Conservation (phyloP, 30 jellyfish, hydroid and myxozoan genomes). For the Rhopilema esculentum region DNA sequence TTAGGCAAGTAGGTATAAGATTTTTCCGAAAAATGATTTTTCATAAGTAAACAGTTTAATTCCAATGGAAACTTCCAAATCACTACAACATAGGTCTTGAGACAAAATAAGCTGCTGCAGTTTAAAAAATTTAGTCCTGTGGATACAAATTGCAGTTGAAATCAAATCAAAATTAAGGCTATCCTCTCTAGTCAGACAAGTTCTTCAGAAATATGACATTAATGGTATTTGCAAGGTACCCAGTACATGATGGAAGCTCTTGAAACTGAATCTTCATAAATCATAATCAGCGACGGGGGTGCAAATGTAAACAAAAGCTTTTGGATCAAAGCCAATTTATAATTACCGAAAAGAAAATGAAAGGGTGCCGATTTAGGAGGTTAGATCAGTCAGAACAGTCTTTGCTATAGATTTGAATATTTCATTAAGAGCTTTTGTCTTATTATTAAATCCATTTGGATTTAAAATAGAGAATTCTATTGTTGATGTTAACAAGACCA, state of each 20-base stretch:
- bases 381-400: not conserved
- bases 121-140: too few species aligned
- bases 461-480: not conserved
- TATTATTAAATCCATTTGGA: not conserved
- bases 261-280: constrained; percentile 16
- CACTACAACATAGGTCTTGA: too few species aligned
- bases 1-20: too few species aligned
- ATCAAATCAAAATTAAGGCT: too few species aligned
- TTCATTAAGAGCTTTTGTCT: not conserved
- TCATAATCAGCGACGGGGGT: constrained; percentile 31
- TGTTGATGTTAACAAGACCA: not conserved
- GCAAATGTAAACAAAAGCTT: not conserved
- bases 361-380: constrained; percentile 10
- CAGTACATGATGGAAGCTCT: constrained; percentile 18
- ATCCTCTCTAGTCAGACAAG: not conserved
- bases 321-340: constrained; percentile 20
- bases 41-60: too few species aligned
- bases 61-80: too few species aligned
- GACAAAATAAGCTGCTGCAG: too few species aligned
- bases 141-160: too few species aligned
- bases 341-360: not conserved
- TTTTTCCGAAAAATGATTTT: too few species aligned
- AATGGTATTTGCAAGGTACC: not conserved
- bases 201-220: constrained; percentile 22
- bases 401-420: not conserved